phyloP scores from a whole-genome alignment of 1,140 invertebrate genomes.

The Solenopsis fugax region DNA sequence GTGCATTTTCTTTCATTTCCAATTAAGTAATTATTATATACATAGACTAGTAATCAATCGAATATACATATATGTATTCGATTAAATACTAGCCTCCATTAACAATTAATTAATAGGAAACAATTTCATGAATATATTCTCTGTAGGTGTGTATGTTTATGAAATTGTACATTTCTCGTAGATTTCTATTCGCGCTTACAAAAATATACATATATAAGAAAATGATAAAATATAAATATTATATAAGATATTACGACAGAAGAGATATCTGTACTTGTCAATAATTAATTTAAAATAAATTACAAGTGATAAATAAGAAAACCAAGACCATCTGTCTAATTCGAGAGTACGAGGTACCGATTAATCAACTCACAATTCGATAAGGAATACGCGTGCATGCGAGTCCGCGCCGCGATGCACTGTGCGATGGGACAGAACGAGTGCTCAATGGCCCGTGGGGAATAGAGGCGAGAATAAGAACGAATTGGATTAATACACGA shows the following conservation, averaged over 20 bases:
- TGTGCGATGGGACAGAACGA: slow-evolving; percentile 31
- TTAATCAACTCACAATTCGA: slow-evolving; percentile 38
- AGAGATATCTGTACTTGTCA: neutral
- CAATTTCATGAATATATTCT: too few species aligned
- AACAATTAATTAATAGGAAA: too few species aligned
- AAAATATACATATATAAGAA: neutral
- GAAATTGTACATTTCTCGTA: neutral
- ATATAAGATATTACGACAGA: neutral
- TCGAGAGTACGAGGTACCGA: neutral
- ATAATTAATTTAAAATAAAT: neutral
- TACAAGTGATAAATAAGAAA: neutral
- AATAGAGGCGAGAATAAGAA: slow-evolving; percentile 57
- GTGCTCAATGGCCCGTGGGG: slow-evolving; percentile 46
- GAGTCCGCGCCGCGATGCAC: neutral
- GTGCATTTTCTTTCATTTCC: neutral
- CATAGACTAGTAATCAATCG: neutral
- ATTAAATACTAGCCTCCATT: too few species aligned
- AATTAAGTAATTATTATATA: neutral
- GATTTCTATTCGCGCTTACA: neutral
- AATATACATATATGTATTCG: neutral
- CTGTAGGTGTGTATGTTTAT: neutral
- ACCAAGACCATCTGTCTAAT: slow-evolving; percentile 2
- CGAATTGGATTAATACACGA: slow-evolving; percentile 71
- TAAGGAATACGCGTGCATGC: slow-evolving; percentile 20
- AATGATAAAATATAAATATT: neutral